Conservation (phyloP, 2,113 vertebrate genomes). For the Bungarus multicinctus region DNA sequence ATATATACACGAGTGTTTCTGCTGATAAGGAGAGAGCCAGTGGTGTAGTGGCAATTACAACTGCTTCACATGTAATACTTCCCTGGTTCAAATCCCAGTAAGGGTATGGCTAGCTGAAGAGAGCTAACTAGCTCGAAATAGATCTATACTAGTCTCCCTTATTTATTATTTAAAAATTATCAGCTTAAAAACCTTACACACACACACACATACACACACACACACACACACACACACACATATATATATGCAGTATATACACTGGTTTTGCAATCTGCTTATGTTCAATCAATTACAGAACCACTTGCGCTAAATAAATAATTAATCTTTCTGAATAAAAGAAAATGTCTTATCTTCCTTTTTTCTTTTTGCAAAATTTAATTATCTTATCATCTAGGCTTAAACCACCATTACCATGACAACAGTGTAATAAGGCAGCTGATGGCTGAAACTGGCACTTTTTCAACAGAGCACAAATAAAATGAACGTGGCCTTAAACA, state of each 20-base stretch:
- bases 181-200: too few relatives aligned
- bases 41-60: too few relatives aligned
- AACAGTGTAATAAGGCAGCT: background rate
- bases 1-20: too few relatives aligned
- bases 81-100: too few relatives aligned
- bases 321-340: background rate
- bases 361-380: background rate
- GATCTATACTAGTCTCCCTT: too few relatives aligned
- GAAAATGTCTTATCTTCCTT: background rate
- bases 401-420: background rate
- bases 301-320: background rate
- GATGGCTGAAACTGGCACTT: background rate
- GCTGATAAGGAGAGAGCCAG: too few relatives aligned
- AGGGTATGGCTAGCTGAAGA: too few relatives aligned
- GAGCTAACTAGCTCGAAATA: too few relatives aligned
- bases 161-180: too few relatives aligned
- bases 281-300: background rate
- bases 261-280: background rate
- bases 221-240: too few relatives aligned
- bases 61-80: too few relatives aligned
- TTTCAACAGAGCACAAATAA: background rate
- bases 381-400: background rate
- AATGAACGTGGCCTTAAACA: background rate
- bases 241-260: background rate
- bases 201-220: too few relatives aligned